Conservation (phyloP, 2,888 invertebrate genomes). For the Caenorhabditis sp. region DNA sequence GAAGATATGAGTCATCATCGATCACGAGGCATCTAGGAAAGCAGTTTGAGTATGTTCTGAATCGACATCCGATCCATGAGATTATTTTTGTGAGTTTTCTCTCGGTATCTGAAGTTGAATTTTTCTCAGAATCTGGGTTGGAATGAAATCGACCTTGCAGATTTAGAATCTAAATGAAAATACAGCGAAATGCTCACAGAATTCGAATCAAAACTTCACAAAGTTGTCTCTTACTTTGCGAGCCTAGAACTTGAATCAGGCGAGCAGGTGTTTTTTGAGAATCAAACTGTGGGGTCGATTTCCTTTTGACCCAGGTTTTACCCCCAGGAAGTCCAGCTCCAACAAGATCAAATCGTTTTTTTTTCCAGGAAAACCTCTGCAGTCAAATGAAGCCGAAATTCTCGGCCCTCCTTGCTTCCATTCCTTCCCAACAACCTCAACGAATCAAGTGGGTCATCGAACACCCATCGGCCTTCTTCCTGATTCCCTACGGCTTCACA, state of each 20-base stretch:
- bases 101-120: too few species aligned
- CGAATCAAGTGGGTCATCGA: slow-evolving; percentile 58
- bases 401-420: slow-evolving; percentile 28
- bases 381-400: slow-evolving; percentile 66
- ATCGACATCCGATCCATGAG: slow-evolving; percentile 36
- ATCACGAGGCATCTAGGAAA: slow-evolving; percentile 62
- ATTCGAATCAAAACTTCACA: too few species aligned
- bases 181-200: too few species aligned
- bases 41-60: slow-evolving; percentile 50
- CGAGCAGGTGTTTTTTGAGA: too few species aligned
- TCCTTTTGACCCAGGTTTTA: too few species aligned
- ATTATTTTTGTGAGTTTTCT: slow-evolving; percentile 49
- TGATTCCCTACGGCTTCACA: slow-evolving; percentile 56
- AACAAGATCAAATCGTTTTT: not conserved
- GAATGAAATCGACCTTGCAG: too few species aligned
- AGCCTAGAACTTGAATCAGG: too few species aligned
- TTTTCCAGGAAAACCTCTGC: slow-evolving; percentile 58
- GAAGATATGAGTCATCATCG: slow-evolving; percentile 50
- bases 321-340: too few species aligned
- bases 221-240: too few species aligned
- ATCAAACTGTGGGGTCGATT: too few species aligned
- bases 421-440: slow-evolving; percentile 32
- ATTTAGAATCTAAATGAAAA: too few species aligned
- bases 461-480: slow-evolving; percentile 56
- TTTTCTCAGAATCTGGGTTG: too few species aligned